A percentile compares a stretch with the other conserved stretches of the same genome.
These are phyloP conservation scores for Cordilura impudica DNA, from an alignment of 2,888 invertebrate species.

Conservation along the genomic window DNA sequence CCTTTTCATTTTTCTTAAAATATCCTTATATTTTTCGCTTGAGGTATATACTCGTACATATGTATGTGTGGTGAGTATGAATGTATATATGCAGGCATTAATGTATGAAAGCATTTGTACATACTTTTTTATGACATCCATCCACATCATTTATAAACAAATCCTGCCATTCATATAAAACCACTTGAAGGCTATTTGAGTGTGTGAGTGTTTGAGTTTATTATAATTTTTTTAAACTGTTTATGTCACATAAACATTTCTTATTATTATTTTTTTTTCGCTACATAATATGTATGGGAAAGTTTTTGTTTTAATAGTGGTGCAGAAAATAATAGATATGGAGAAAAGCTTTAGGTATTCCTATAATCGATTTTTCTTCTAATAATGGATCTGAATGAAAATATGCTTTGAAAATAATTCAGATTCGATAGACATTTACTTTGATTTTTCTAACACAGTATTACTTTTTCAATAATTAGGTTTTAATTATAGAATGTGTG, in stretches of 20 bases:
- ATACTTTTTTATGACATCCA: constrained; percentile 31
- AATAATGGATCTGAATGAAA: too few species aligned
- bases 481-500: too few species aligned
- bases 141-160: constrained; percentile 47
- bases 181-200: constrained; percentile 36
- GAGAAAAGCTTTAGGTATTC: too few species aligned
- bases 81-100: neutral
- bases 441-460: too few species aligned
- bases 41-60: too few species aligned
- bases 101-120: too few species aligned
- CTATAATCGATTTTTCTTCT: too few species aligned
- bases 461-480: too few species aligned
- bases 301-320: neutral
- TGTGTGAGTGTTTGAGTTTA: constrained; percentile 26
- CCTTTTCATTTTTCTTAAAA: neutral
- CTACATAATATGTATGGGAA: neutral
- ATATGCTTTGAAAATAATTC: too few species aligned
- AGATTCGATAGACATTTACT: too few species aligned
- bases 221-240: constrained; percentile 41
- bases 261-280: neutral
- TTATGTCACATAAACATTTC: constrained; percentile 53
- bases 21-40: too few species aligned
- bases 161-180: constrained; percentile 54
- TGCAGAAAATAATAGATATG: neutral
- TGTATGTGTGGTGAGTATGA: neutral